Evolutionary conservation across 2,888 invertebrate genomes (phyloP).

Genomic region (Tinea pellionella): DNA sequence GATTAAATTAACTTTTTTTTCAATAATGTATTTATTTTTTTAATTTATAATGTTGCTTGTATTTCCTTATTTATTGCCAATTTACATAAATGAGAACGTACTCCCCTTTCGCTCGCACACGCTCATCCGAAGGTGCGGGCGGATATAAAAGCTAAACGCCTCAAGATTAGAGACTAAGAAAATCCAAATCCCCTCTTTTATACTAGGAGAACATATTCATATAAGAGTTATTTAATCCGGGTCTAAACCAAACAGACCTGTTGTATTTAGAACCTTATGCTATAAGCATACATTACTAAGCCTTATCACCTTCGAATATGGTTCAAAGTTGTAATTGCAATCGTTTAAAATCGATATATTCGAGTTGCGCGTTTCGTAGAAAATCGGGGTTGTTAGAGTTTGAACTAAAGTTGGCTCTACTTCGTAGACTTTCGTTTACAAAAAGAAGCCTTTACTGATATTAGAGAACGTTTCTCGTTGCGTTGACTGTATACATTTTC

Average conservation of each 20-base stretch:
- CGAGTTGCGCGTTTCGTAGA: conserved; percentile 18
- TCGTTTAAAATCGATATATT: conserved; percentile 30
- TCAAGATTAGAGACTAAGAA: conserved; percentile 48
- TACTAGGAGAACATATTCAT: conserved; percentile 46
- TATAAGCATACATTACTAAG: no score
- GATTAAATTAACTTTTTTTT: no score
- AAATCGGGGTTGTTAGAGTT: neutral
- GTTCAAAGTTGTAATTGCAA: neutral
- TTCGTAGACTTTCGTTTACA: neutral
- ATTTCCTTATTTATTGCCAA: no score
- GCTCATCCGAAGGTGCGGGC: no score
- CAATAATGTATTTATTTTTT: no score
- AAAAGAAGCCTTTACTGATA: neutral
- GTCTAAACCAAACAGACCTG: neutral
- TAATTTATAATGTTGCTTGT: no score
- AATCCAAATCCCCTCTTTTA: conserved; percentile 52
- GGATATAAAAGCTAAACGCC: conserved; percentile 30
- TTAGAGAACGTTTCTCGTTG: neutral
- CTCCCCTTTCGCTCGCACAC: no score
- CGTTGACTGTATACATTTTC: neutral
- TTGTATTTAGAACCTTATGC: no score
- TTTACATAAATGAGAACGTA: no score
- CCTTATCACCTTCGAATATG: neutral
- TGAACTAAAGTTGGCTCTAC: neutral
- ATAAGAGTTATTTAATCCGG: conserved; percentile 38